Evolutionary conservation across 2,797 vertebrate species (phyloP), one percentile per base, ranked within the genome.

Genomic region (Sparus aurata): DNA sequence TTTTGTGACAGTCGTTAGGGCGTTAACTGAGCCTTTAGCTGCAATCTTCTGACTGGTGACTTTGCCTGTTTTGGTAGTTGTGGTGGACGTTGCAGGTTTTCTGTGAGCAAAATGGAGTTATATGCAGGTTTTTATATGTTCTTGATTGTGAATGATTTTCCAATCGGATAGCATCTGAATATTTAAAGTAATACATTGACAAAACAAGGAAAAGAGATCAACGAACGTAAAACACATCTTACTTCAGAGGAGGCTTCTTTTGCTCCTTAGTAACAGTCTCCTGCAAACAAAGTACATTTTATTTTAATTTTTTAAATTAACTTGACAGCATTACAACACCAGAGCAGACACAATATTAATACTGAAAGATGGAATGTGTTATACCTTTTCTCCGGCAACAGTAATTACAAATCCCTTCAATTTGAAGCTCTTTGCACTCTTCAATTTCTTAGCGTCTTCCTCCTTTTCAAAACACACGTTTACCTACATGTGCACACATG

Each of bases 391-490:
- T 61, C 55, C 59, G 55, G 30, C 43, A n/a, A 98, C 81, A 5
- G 69, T 85, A 53, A 98, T 67, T 4, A 3, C 41, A 2, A 65
- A 83, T 20, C 95, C 95, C 16, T 93, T 95, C 1, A 98, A 79
- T 77, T 85, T 9, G 20, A 94, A 0, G 85, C 86, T 73, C 90
- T 94, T 83, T 60, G 55, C 0, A 63, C 89, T 95, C 75, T 92
- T 94, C 8, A 97, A 82, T 18, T 95, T 95, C 27, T 91, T 87
- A 22, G 97, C 94, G 0, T 96, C 95, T 61, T 97, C 96, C 63
- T 92, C 95, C 54, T 91, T 96, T 82, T 96, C 95, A 88, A 96
- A 98, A 86, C 94, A 92, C 65, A 97, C 87, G 0, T 94, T 93
- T 25, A 96, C 98, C 97, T 99, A 63, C 22, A 91, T 2, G 12